These are phyloP conservation scores for Caenorhabditis tropicalis DNA, from an alignment of 1,140 invertebrate species.

Conservation along the genomic window DNA sequence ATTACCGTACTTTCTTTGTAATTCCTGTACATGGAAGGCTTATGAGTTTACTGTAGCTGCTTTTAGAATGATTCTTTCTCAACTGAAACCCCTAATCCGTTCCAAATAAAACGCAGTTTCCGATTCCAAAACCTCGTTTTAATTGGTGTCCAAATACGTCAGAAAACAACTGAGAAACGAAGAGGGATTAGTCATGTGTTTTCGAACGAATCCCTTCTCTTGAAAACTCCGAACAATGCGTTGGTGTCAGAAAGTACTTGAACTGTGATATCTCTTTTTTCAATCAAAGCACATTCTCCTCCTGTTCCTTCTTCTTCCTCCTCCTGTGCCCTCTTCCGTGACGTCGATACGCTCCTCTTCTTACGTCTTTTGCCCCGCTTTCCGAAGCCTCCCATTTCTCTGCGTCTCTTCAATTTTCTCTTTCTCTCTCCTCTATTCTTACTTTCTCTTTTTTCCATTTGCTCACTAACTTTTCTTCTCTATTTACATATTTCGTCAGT, in stretches of 20 bases:
- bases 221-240: background rate
- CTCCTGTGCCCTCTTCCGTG: background rate
- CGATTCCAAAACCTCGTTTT: no score
- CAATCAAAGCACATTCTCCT: slow-evolving; percentile 21
- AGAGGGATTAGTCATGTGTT: background rate
- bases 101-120: no score
- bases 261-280: slow-evolving; percentile 23
- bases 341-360: slow-evolving; percentile 33
- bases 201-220: background rate
- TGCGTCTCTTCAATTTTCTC: background rate
- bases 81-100: no score
- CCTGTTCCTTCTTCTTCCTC: background rate
- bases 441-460: background rate
- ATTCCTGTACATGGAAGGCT: no score
- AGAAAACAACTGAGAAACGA: no score
- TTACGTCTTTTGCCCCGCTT: background rate
- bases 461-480: slow-evolving; percentile 28
- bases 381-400: background rate
- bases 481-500: slow-evolving; percentile 43
- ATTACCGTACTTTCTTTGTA: no score
- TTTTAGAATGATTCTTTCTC: no score
- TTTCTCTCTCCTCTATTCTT: background rate
- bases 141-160: no score
- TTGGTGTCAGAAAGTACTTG: background rate
- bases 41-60: no score